A percentile compares a stretch with the other conserved stretches of the same genome.
phyloP scores from a whole-genome alignment of 1,140 invertebrate species.

The Tetramorium simillimum region DNA sequence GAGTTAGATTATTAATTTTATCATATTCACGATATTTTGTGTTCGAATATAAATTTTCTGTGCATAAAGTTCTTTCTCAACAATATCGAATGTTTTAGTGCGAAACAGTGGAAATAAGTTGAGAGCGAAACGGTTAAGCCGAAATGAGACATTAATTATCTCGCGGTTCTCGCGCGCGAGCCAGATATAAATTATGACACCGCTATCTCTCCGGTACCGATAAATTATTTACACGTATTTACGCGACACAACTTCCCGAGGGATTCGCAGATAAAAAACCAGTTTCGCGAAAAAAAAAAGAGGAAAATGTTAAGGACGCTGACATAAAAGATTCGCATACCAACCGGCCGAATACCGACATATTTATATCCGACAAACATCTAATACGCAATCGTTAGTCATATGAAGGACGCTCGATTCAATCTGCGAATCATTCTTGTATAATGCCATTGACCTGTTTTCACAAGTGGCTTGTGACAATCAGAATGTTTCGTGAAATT shows the following conservation, averaged over 20 bases:
- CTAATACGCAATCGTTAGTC: constrained; percentile 60
- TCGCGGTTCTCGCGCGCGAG: constrained; percentile 39
- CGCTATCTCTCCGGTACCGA: constrained; percentile 48
- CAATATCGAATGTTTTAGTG: neutral
- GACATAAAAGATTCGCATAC: constrained; percentile 52
- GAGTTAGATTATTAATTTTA: neutral
- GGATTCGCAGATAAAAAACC: constrained; percentile 65
- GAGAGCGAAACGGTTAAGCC: constrained; percentile 30
- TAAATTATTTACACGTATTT: constrained; percentile 73
- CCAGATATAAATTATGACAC: constrained; percentile 63
- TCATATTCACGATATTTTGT: neutral
- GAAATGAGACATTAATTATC: constrained; percentile 68
- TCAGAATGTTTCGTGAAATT: constrained; percentile 1
- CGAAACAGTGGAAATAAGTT: neutral
- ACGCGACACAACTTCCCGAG: constrained; percentile 44
- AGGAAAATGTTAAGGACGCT: constrained; percentile 41
- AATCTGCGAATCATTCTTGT: neutral
- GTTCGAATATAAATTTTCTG: neutral
- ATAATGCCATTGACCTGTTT: constrained; percentile 28
- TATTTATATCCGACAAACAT: constrained; percentile 56
- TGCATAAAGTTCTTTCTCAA: neutral
- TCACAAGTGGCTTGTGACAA: neutral
- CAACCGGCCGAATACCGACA: constrained; percentile 23
- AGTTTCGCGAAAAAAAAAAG: constrained; percentile 60
- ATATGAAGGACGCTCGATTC: neutral